Conservation (phyloP, 1,140 invertebrate genomes). For the Tribolium castaneum region DNA sequence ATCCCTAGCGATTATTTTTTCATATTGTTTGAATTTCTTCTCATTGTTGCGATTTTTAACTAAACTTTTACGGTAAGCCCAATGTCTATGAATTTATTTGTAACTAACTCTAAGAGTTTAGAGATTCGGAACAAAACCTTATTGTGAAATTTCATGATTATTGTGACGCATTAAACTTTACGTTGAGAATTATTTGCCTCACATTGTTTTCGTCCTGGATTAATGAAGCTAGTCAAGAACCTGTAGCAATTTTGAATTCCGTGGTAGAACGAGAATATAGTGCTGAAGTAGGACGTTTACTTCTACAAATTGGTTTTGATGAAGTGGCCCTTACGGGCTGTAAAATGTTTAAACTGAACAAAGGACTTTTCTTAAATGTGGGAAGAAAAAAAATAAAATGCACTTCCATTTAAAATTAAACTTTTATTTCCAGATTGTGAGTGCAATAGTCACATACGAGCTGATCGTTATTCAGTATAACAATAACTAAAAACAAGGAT, state of each 20-base stretch:
- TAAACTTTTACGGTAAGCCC: background rate
- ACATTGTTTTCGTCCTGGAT: background rate
- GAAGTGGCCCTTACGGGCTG: background rate
- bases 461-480: background rate
- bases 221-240: slow-evolving; percentile 6
- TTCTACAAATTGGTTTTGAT: background rate
- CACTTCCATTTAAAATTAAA: background rate
- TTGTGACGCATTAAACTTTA: background rate
- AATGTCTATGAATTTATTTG: too few species aligned
- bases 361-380: background rate
- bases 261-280: background rate
- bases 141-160: background rate
- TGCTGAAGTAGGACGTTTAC: background rate
- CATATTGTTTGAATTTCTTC: background rate
- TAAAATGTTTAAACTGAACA: slow-evolving; percentile 13
- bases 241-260: background rate
- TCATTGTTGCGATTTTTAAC: background rate
- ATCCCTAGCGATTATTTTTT: background rate
- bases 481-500: background rate
- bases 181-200: background rate
- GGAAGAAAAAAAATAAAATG: background rate
- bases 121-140: background rate
- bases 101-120: background rate
- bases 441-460: slow-evolving; percentile 9
- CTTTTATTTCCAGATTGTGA: background rate